phyloP scores from a whole-genome alignment of 2,113 vertebrate species.

The Scophthalmus maximus region DNA sequence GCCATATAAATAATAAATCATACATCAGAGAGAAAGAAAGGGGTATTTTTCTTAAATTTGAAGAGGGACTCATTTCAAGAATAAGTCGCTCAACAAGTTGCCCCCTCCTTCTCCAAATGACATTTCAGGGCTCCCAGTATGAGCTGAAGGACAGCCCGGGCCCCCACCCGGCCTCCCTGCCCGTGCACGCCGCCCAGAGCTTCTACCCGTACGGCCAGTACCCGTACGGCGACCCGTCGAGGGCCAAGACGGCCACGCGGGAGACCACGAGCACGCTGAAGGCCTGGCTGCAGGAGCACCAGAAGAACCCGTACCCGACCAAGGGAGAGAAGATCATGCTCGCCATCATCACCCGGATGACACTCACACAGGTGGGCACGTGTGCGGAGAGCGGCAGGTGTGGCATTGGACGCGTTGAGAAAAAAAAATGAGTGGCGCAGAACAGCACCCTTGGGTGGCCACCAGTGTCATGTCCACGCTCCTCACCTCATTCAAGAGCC shows the following conservation, averaged over 20 bases:
- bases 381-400: not conserved
- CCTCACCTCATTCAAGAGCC: not conserved
- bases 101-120: slow-evolving; percentile 25
- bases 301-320: slow-evolving; percentile 98
- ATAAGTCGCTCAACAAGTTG: slow-evolving; percentile 62
- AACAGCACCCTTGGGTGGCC: too few species aligned
- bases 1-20: not conserved
- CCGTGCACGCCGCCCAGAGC: slow-evolving; percentile 91
- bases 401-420: not conserved
- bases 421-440: too few species aligned
- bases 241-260: slow-evolving; percentile 96
- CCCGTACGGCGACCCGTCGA: slow-evolving; percentile 93
- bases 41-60: not conserved
- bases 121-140: slow-evolving; percentile 93
- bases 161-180: slow-evolving; percentile 91
- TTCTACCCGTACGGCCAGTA: slow-evolving; percentile 99
- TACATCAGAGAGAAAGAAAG: not conserved
- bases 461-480: not conserved
- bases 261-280: slow-evolving; percentile 98
- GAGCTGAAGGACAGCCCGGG: slow-evolving; percentile 97
- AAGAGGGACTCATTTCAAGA: not conserved
- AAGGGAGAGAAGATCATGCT: slow-evolving; percentile 98
- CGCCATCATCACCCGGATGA: slow-evolving; percentile 97
- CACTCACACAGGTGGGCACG: slow-evolving; percentile 92
- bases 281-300: slow-evolving; percentile 98